Evolutionary conservation across 2,113 vertebrate genomes (phyloP), one percentile per base, ranked within the genome.

Genomic region (Oncorhynchus gorbuscha): DNA sequence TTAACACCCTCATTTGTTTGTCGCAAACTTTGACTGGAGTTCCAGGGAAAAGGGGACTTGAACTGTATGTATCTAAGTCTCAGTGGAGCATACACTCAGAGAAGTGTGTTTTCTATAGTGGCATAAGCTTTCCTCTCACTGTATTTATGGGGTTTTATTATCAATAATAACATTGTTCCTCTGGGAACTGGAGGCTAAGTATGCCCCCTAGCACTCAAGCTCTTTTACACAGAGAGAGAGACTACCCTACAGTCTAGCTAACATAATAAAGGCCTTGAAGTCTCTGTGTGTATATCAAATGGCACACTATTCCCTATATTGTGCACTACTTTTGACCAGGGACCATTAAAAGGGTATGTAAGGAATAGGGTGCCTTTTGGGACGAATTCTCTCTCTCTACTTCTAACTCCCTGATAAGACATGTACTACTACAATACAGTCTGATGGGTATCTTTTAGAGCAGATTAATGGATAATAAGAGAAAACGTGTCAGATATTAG

Each of bases 141-240:
- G 86, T 91, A 87, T 94, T 93, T 93, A 93, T 90, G 79, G 81
- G 89, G 89, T 92, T 88, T 93, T 93, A 93, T 92, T 92, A 92
- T 85, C 89, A 90, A 92, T 92, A 93, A 93, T 92, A 93, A 94
- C 92, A 92, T 81, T 78, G 84, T 82, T 93, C 91, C 93, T 91
- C 77, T 74, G 92, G 90, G 93, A 93, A 82, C 89, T 88, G 79
- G 74, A 80, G 90, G 93, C 83, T 93, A 94, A 94, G 88, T 89
- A 89, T 91, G 91, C 91, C 92, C 91, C 80, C 88, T 81, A 92
- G 92, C 91, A 87, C 79, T 24, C 59, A n/a, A 62, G 59, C 59
- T 81, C 86, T 84, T 90, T 88, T 89, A 62, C 51, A 55, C 51
- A 55, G 16, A 55, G 16, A 55, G 49, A 88, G 69, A 89, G 81